Percentiles rank a stretch among this genome's conserved stretches.
These are phyloP conservation scores for Pterobdella sp. DNA, from an alignment of 2,888 invertebrate genomes.

Conservation along the genomic window DNA sequence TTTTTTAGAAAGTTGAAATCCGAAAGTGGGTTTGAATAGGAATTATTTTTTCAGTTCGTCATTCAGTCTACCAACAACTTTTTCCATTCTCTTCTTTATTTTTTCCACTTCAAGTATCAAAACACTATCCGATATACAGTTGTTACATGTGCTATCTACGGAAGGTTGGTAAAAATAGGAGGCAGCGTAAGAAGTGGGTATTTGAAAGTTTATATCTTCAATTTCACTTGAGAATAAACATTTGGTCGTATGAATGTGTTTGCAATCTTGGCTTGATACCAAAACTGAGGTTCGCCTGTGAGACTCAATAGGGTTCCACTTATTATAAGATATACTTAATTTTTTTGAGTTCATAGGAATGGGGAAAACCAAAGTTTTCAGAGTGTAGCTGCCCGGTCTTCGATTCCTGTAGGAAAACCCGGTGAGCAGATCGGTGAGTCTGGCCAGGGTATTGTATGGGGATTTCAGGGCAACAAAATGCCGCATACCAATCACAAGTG, in stretches of 20 bases:
- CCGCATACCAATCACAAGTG: not conserved
- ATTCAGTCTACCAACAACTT: no score
- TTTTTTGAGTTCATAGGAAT: not conserved
- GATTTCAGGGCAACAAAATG: not conserved
- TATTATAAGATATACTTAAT: not conserved
- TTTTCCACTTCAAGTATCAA: not conserved
- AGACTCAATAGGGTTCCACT: not conserved
- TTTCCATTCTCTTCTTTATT: not conserved
- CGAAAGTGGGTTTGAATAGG: no score
- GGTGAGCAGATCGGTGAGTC: not conserved
- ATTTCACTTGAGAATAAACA: not conserved
- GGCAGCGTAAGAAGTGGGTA: not conserved
- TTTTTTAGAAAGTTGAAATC: no score
- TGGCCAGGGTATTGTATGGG: not conserved
- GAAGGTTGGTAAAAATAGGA: not conserved
- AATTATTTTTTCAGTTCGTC: no score
- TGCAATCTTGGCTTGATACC: not conserved
- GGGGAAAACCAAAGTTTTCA: not conserved
- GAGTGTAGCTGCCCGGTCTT: slow-evolving; percentile 7
- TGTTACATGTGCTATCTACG: not conserved
- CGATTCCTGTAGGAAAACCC: not conserved
- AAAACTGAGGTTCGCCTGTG: not conserved
- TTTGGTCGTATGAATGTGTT: not conserved
- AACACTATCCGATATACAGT: not conserved
- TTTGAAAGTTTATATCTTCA: not conserved